Evolutionary conservation across 2,797 vertebrate species (phyloP), one percentile per base, ranked within the genome.

Genomic region (Calcarius lapponicus): DNA sequence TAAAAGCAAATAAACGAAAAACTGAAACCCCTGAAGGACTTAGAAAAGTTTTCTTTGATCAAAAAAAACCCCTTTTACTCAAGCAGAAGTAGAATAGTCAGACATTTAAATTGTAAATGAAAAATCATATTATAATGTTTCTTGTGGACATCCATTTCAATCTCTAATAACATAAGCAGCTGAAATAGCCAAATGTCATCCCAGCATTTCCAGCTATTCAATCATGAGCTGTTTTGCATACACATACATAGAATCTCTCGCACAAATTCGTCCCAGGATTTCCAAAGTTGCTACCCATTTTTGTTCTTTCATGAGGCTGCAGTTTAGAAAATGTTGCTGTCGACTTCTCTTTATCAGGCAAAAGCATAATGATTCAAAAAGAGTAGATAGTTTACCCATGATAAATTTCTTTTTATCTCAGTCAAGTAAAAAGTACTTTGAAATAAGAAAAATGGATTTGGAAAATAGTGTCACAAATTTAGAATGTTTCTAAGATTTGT

Each of bases 1-100:
- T 95, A 70, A 91, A 93, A 89, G 21, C 10, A 87, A 90, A 65
- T 29, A 88, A 76, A 80, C 48, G 78, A 80, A 88, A 71, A 57
- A 32, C 7, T 40, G 53, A 34, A 64, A 26, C 2, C 48, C 31
- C 18, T 89, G 40, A 86, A 86, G 38, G 48, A 73, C 11, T 64
- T 29, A 45, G 4, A 60, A 43, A 86, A 75, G 12, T 40, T 79
- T 88, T 78, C 11, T 85, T 95, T 80, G 17, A 51, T 56, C 11
- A 6, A 60, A 75, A 67, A 51, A 65, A 38, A n/a, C n/a, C 4
- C 20, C 10, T 58, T 86, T 88, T 86, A 51, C n/a, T 73, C 62
- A 75, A 62, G 43, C 28, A 80, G 53, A 75, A 67, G 10, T 40
- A 57, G 48, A 85, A 84, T 72, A 87, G 38, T 51, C 28, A 65